A percentile compares a stretch with the other conserved stretches of the same genome.
Conservation (phyloP, 2,113 vertebrate species). For the Solenodon paradoxus region DNA sequence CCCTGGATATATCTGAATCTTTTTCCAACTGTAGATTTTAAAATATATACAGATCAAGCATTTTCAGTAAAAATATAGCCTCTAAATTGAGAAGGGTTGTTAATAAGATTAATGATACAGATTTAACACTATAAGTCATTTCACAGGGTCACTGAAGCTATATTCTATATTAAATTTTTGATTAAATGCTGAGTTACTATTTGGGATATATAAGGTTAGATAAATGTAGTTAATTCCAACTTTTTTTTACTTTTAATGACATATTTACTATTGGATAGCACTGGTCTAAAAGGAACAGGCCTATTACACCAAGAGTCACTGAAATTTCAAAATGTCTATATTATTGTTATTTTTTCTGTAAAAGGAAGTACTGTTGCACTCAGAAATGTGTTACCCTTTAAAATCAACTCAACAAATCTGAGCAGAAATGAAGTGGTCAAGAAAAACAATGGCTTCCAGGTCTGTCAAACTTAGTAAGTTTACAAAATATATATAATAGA, state of each 20-base stretch:
- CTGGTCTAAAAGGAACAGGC: background rate
- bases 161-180: background rate
- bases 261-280: background rate
- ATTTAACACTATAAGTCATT: background rate
- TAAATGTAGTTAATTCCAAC: background rate
- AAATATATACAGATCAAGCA: background rate
- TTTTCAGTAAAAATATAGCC: background rate
- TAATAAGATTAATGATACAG: background rate
- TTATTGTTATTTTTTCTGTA: background rate
- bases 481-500: background rate
- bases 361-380: background rate
- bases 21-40: slow-evolving; percentile 10
- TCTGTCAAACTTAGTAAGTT: background rate
- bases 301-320: background rate
- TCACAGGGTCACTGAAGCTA: background rate
- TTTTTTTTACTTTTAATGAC: background rate
- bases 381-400: background rate
- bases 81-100: background rate
- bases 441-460: background rate
- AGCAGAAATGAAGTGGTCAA: background rate
- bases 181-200: background rate
- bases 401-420: background rate
- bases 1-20: background rate
- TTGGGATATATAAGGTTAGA: background rate
- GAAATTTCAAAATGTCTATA: background rate